These are phyloP conservation scores for Steatornis caripensis DNA, from an alignment of 2,113 vertebrate genomes.

Conservation along the genomic window DNA sequence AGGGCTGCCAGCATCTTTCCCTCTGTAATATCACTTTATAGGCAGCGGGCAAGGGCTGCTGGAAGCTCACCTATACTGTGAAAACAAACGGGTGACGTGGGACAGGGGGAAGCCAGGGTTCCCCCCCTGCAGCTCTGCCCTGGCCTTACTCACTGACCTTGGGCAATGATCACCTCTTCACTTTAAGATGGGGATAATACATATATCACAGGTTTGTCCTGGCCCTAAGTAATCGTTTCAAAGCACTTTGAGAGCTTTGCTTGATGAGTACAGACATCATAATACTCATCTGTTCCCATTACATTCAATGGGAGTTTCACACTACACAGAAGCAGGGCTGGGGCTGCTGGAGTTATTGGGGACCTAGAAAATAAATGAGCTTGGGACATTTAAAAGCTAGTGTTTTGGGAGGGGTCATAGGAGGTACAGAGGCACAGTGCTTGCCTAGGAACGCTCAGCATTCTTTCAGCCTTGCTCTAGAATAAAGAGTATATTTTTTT, in stretches of 20 bases:
- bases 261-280: conserved; percentile 33
- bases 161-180: background rate
- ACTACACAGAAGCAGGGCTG: background rate
- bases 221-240: conserved; percentile 42
- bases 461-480: background rate
- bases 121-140: background rate
- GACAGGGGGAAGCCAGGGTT: fast-evolving
- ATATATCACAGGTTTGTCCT: conserved; percentile 18
- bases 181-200: conserved; percentile 56
- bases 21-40: fast-evolving
- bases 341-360: background rate
- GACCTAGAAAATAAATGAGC: background rate
- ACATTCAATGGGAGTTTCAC: background rate
- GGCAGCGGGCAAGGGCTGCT: background rate
- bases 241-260: conserved; percentile 51
- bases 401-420: background rate
- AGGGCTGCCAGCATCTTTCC: background rate
- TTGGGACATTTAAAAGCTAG: background rate
- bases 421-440: background rate
- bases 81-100: fast-evolving
- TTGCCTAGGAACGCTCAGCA: background rate
- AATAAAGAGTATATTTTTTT: background rate
- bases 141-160: background rate
- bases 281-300: conserved; percentile 40
- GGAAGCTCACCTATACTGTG: background rate